Evolutionary conservation across 2,797 vertebrate species (phyloP).

Genomic region (Enteromius unitaeniatus): DNA sequence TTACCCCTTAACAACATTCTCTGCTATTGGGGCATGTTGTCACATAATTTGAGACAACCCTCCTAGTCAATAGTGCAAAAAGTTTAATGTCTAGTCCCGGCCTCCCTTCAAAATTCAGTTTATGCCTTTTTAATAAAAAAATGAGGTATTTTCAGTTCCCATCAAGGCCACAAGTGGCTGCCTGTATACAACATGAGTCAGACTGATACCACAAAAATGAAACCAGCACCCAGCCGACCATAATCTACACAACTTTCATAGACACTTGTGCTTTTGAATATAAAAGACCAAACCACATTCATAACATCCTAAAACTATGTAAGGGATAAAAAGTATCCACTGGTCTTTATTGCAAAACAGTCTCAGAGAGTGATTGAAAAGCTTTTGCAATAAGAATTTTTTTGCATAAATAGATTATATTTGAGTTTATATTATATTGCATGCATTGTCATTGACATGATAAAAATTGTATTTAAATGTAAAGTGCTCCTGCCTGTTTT

Average conservation of each 20-base stretch:
- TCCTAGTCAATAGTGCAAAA: not conserved
- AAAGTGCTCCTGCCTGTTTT: not conserved
- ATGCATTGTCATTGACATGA: not conserved
- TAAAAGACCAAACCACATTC: not conserved
- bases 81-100: too few species aligned
- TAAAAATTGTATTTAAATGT: too few species aligned
- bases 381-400: not conserved
- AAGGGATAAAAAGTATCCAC: not conserved
- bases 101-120: not conserved
- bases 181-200: conserved; percentile 26
- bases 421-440: not conserved
- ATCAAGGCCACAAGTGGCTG: conserved; percentile 1
- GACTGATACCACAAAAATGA: conserved; percentile 39
- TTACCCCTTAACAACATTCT: not conserved
- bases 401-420: not conserved
- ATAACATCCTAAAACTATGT: not conserved
- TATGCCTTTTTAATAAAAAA: not conserved
- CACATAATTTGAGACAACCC: not conserved
- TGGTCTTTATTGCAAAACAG: not conserved
- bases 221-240: conserved; percentile 14
- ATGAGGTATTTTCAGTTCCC: conserved; percentile 7
- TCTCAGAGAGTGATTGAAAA: not conserved
- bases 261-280: not conserved
- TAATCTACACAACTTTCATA: not conserved
- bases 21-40: not conserved